Conservation (phyloP, 2,113 vertebrate genomes). For the Ptilonorhynchus violaceus region DNA sequence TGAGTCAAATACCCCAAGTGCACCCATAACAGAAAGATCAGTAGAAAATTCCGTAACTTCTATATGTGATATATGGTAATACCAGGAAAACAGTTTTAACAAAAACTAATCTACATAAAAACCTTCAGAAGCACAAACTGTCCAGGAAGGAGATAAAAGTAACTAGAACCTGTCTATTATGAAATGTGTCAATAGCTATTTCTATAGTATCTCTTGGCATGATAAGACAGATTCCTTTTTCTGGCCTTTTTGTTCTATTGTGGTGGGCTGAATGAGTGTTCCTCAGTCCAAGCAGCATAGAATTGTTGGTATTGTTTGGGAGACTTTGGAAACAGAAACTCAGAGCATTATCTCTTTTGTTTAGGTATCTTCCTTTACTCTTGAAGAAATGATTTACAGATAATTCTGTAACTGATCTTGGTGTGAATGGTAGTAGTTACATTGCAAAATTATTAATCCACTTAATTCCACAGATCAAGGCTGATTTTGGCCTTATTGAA, state of each 20-base stretch:
- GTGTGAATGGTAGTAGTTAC: neutral
- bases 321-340: neutral
- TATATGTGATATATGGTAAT: accelerated
- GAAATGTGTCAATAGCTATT: neutral
- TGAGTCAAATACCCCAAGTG: neutral
- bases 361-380: neutral
- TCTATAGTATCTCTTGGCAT: neutral
- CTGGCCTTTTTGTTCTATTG: neutral
- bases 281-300: neutral
- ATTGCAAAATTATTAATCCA: neutral
- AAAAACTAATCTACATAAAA: neutral
- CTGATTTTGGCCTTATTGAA: neutral
- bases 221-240: neutral
- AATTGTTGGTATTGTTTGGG: neutral
- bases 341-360: neutral
- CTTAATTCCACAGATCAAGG: neutral
- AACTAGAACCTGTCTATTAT: neutral
- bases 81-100: neutral
- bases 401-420: neutral
- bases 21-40: neutral
- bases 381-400: neutral
- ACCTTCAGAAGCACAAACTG: neutral
- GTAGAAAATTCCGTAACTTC: neutral
- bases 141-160: neutral
- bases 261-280: accelerated